Evolutionary conservation across 2,113 vertebrate genomes (phyloP).

Genomic region (Lophius piscatorius): DNA sequence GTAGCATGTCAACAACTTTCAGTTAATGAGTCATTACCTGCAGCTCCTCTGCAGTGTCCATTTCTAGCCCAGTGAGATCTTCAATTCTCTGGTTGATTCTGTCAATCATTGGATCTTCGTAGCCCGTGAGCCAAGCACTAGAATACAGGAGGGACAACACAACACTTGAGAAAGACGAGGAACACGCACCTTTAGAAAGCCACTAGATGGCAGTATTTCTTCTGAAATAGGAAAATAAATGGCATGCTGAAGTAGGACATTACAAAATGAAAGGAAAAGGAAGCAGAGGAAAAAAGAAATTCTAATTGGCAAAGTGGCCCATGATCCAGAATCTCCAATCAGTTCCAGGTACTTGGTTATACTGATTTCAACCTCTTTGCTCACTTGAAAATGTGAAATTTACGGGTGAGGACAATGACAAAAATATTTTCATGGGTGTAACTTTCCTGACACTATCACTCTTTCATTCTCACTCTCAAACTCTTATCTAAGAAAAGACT

Average conservation of each 20-base stretch:
- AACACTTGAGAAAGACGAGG: constrained; percentile 5
- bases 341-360: constrained; percentile 51
- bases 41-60: constrained; percentile 96
- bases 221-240: background rate
- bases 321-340: constrained; percentile 67
- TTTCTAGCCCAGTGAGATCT: constrained; percentile 91
- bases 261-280: background rate
- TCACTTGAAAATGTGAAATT: background rate
- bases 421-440: constrained; percentile 4
- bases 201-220: constrained; percentile 55
- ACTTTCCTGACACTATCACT: background rate
- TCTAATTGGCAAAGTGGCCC: constrained; percentile 6
- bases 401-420: background rate
- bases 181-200: constrained; percentile 1
- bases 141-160: constrained; percentile 20
- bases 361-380: background rate
- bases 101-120: constrained; percentile 89
- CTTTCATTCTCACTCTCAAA: constrained; percentile 18
- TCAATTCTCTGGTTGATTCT: constrained; percentile 92
- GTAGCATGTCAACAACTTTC: background rate
- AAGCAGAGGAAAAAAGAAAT: background rate
- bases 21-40: constrained; percentile 75
- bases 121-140: constrained; percentile 93
- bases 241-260: constrained; percentile 34
- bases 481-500: too few relatives aligned